phyloP scores from a whole-genome alignment of 2,797 vertebrate genomes.

The Pseudochirops cupreus region DNA sequence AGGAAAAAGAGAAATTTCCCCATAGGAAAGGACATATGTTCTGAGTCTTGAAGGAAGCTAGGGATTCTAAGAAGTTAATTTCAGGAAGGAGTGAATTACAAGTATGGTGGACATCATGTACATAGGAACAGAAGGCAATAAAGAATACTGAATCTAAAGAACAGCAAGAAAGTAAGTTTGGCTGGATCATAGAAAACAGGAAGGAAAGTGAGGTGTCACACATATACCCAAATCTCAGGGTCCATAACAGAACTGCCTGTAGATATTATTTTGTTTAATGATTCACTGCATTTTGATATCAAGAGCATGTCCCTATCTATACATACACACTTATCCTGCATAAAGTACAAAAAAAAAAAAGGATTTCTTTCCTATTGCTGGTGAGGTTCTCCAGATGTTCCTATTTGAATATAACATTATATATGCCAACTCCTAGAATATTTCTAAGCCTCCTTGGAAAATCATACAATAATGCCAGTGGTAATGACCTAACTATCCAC shows the following conservation, averaged over 20 bases:
- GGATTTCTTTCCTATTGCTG: neutral
- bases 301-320: neutral
- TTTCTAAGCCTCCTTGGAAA: neutral
- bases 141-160: neutral
- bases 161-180: neutral
- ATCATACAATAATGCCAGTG: neutral
- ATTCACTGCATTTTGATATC: neutral
- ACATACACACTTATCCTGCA: neutral
- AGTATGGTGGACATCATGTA: neutral
- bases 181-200: neutral
- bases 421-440: neutral
- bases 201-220: neutral
- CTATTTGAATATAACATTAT: neutral
- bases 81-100: neutral
- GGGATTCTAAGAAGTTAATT: neutral
- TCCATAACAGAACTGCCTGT: neutral
- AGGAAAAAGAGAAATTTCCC: neutral
- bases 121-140: neutral
- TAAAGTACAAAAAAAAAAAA: neutral
- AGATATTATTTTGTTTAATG: neutral
- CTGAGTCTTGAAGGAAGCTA: neutral
- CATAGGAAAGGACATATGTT: neutral
- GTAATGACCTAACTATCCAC: neutral
- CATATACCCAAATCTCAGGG: neutral
- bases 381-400: neutral